Percentiles rank a stretch among this genome's conserved stretches.
Conservation (phyloP, 2,797 vertebrate species). For the Acipenser transmontanus region DNA sequence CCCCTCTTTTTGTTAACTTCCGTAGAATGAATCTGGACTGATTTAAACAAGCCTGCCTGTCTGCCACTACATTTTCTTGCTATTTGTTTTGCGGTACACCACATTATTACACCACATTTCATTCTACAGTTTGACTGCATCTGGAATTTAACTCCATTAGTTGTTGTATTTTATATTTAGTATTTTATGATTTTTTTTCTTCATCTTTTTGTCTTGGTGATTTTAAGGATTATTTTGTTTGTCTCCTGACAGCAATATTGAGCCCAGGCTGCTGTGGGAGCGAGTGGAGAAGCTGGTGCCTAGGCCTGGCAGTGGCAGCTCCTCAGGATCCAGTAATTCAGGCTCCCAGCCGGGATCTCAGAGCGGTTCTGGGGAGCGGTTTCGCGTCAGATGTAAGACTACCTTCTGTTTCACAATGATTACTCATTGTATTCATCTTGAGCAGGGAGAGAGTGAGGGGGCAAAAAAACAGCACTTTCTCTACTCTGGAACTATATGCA, state of each 20-base stretch:
- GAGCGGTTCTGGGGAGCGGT: constrained; percentile 83
- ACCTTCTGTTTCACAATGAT: too few relatives aligned
- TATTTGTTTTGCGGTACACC: too few relatives aligned
- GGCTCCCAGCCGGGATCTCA: constrained; percentile 86
- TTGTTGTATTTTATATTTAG: not conserved
- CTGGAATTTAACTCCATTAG: not conserved
- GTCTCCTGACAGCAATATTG: constrained; percentile 60
- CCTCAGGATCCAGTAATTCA: constrained; percentile 88
- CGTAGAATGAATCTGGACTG: too few relatives aligned
- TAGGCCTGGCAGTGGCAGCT: constrained; percentile 79
- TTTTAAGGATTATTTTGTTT: not conserved
- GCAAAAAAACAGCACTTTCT: too few relatives aligned
- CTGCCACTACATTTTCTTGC: too few relatives aligned
- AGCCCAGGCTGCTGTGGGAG: constrained; percentile 88
- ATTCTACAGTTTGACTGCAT: not conserved
- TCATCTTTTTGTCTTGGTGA: not conserved
- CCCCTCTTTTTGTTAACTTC: too few relatives aligned
- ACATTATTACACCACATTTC: too few relatives aligned
- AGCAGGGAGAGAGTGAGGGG: too few relatives aligned
- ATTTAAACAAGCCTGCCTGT: too few relatives aligned
- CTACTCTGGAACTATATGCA: too few relatives aligned
- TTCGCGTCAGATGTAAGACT: constrained; percentile 82
- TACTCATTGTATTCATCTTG: too few relatives aligned
- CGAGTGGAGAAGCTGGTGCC: constrained; percentile 86
- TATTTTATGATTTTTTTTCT: not conserved